Evolutionary conservation across 1,140 invertebrate species (phyloP), one percentile per base, ranked within the genome.

Genomic region (Euglossa dilemma): DNA sequence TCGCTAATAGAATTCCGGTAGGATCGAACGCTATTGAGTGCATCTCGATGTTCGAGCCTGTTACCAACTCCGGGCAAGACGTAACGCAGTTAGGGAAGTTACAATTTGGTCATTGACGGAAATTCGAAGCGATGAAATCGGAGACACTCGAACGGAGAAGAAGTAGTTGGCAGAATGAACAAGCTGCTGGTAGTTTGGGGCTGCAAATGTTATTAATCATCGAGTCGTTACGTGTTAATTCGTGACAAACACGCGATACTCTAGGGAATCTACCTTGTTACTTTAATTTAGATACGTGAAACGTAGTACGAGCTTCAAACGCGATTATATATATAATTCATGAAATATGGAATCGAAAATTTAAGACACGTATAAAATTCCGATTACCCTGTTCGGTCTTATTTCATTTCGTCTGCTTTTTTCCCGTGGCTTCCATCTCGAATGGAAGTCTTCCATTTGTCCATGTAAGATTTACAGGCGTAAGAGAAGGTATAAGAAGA

Each of bases 41-140:
- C 70, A 80, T 25, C 59, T 43, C 43, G 56, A 72, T 72, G 56
- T 72, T 61, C 77, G n/a, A 71, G 47, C 45, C 23, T 64, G 36
- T 63, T 80, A 80, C 47, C 18, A 50, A 18, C 70, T 45, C 12
- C 28, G 23, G 23, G 7, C n/a, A 20, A 54, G 18, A 11, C 11
- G n/a, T 80, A 80, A 80, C 36, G 18, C n/a, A 25, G 78, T 80
- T 74, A 80, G 0, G 0, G 23, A 64, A 74, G 57, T 80, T 80
- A 18, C 18, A 28, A 54, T 73, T 74, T n/a, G 16, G 45, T 23
- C 23, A 64, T 54, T 54, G 47, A 63, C 50, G 56, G 28, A 18
- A 43, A 80, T 52, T 73, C 12, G 23, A 11, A 54, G 18, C 57
- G 45, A 59, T 43, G 11, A 43, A 61, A 45, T 80, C 57, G 7